These are phyloP conservation scores for Elymnias hypermnestra DNA, from an alignment of 1,140 invertebrate species.

Conservation along the genomic window DNA sequence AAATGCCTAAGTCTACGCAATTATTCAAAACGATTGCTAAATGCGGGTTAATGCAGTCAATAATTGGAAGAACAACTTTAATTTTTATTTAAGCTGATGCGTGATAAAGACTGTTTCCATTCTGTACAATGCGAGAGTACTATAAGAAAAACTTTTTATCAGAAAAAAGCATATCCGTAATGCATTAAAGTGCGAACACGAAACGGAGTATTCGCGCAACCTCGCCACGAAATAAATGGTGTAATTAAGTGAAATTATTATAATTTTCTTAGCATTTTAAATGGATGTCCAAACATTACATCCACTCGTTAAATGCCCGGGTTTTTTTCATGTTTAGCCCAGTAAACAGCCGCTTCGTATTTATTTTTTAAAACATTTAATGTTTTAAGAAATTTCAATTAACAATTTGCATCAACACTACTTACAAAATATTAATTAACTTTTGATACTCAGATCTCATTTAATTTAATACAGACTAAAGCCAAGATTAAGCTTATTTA, in stretches of 20 bases:
- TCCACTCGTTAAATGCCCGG: conserved; percentile 20
- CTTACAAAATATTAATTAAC: conserved; percentile 1
- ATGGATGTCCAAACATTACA: conserved; percentile 61
- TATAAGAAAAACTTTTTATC: too few relatives aligned
- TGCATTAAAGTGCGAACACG: conserved; percentile 35
- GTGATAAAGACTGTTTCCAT: too few relatives aligned
- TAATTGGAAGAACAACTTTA: too few relatives aligned
- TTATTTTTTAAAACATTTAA: conserved; percentile 10
- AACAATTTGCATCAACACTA: not conserved
- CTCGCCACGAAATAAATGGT: conserved; percentile 60
- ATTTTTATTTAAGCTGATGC: too few relatives aligned
- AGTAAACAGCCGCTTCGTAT: conserved; percentile 13
- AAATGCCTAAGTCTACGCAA: too few relatives aligned
- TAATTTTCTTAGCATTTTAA: conserved; percentile 66
- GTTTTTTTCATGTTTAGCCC: conserved; percentile 10
- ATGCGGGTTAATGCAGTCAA: too few relatives aligned
- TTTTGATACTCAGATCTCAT: not conserved
- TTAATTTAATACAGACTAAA: not conserved
- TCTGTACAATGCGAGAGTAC: too few relatives aligned
- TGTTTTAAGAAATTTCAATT: conserved; percentile 10
- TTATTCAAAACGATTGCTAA: too few relatives aligned
- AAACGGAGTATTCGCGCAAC: conserved; percentile 41
- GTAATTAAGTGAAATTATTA: conserved; percentile 74
- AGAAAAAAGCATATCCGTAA: too few relatives aligned
- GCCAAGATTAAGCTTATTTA: not conserved